Evolutionary conservation across 2,888 invertebrate species (phyloP).

Genomic region (Mimachlamys varia): DNA sequence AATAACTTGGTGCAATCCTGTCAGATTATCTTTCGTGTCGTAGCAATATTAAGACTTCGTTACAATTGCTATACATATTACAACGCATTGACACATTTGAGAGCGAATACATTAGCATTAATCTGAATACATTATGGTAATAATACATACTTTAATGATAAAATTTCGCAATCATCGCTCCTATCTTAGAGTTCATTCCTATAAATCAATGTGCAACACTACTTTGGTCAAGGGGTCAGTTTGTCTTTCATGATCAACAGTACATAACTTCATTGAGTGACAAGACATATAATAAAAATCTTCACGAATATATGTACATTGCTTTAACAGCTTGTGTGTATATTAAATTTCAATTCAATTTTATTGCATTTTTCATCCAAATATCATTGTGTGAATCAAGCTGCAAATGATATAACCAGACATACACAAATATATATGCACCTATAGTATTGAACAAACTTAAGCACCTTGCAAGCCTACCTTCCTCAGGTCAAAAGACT

Average conservation of each 20-base stretch:
- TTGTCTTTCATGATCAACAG: not conserved
- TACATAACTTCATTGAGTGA: not conserved
- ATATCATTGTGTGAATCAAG: too few relatives aligned
- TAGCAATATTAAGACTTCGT: not conserved
- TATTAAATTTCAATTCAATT: too few relatives aligned
- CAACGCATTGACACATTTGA: not conserved
- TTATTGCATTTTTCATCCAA: too few relatives aligned
- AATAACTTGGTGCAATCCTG: not conserved
- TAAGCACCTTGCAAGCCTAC: too few relatives aligned
- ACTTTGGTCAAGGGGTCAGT: not conserved
- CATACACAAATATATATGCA: too few relatives aligned
- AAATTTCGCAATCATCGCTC: not conserved
- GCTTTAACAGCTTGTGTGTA: too few relatives aligned
- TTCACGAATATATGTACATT: too few relatives aligned
- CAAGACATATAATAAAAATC: not conserved
- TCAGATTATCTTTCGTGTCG: not conserved
- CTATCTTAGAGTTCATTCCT: not conserved
- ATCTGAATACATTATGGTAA: conserved; percentile 7
- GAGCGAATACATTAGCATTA: not conserved
- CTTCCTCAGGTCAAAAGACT: too few relatives aligned
- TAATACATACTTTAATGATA: not conserved
- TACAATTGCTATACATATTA: not conserved
- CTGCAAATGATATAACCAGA: too few relatives aligned
- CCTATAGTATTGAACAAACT: too few relatives aligned
- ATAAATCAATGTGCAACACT: not conserved